phyloP scores from a whole-genome alignment of 1,140 invertebrate genomes.

The Stratiolaelaps scimitus region DNA sequence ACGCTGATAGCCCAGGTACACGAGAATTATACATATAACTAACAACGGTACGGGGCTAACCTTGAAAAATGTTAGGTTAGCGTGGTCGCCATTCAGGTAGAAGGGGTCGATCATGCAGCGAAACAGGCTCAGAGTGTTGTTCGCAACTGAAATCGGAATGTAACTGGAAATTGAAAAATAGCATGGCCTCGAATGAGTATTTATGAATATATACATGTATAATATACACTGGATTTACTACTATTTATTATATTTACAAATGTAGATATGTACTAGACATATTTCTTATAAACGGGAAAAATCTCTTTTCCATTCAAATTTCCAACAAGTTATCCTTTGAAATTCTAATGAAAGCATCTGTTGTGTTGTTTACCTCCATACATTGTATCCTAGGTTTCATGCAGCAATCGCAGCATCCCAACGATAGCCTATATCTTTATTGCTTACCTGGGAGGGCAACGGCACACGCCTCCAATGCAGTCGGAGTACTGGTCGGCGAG shows the following conservation, averaged over 20 bases:
- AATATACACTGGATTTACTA: too few species aligned
- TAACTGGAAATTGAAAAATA: not conserved
- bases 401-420: too few species aligned
- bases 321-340: too few species aligned
- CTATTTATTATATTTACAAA: too few species aligned
- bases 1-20: constrained; percentile 28
- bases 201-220: too few species aligned
- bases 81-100: constrained; percentile 15
- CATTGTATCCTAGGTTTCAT: too few species aligned
- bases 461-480: constrained; percentile 12
- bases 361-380: too few species aligned
- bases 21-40: constrained; percentile 29
- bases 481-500: constrained; percentile 22
- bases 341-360: too few species aligned
- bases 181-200: not conserved
- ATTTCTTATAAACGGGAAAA: too few species aligned
- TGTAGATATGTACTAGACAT: too few species aligned
- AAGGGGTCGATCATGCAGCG: constrained; percentile 11
- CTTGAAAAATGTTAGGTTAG: constrained; percentile 26
- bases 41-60: constrained; percentile 28
- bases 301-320: too few species aligned
- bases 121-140: constrained; percentile 4
- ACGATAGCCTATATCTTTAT: too few species aligned
- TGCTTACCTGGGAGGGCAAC: constrained; percentile 7
- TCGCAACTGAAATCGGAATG: constrained; percentile 10